These are phyloP conservation scores for Aradophagus sp. DNA, from an alignment of 1,140 invertebrate species.

Conservation along the genomic window DNA sequence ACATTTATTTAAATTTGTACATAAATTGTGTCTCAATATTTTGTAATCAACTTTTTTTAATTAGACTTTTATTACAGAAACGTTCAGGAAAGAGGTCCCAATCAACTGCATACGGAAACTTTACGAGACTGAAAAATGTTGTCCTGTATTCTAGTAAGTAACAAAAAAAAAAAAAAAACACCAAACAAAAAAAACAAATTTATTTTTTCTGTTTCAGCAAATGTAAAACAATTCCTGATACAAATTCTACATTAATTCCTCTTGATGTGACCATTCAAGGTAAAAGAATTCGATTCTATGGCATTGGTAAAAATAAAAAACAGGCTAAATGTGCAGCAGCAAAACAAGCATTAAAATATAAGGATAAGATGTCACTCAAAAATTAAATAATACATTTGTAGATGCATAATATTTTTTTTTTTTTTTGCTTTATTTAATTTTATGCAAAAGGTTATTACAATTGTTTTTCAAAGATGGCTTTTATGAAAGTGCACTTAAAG, in stretches of 20 bases:
- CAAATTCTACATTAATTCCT: constrained; percentile 77
- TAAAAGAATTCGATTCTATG: constrained; percentile 77
- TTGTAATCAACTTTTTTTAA: constrained; percentile 44
- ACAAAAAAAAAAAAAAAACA: background rate
- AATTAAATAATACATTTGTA: too few species aligned
- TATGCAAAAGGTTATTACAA: too few species aligned
- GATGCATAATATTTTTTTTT: too few species aligned
- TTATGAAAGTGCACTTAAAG: too few species aligned
- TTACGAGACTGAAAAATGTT: constrained; percentile 77
- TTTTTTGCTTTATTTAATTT: too few species aligned
- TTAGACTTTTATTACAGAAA: constrained; percentile 69
- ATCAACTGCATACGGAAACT: constrained; percentile 91
- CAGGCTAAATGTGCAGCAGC: constrained; percentile 84
- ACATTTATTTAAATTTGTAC: too few species aligned
- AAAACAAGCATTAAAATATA: constrained; percentile 80
- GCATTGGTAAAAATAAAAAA: constrained; percentile 81
- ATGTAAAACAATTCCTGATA: constrained; percentile 58
- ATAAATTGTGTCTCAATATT: too few species aligned
- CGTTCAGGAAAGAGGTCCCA: constrained; percentile 88
- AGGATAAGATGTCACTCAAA: constrained; percentile 8
- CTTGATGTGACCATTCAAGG: constrained; percentile 78
- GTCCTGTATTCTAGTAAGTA: constrained; percentile 61
- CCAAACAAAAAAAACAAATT: constrained; percentile 37
- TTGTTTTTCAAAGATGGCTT: too few species aligned
- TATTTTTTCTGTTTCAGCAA: constrained; percentile 58